Base-by-base conservation (phyloP, 2,888 invertebrate species). In the Autographa pulchrina region DNA sequence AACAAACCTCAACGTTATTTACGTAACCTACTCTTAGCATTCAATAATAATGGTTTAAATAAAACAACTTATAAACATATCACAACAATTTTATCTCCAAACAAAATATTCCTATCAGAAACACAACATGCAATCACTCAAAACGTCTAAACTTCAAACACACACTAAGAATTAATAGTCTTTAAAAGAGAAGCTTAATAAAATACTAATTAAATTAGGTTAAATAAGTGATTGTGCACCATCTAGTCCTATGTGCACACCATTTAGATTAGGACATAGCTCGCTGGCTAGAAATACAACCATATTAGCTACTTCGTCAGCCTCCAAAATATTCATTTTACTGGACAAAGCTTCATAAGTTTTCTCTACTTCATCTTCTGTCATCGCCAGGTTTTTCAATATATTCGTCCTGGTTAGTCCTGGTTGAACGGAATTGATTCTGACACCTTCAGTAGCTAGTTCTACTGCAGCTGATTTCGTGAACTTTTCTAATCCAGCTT, bases 221-320 rank as follows among this genome's bases (percentile, higher is more conserved):
- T 72, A 84, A 70, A 78, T 73, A 41, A 82, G 75, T 16, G 80
- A 72, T 8, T 85, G 75, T 0, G 77, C 89, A 20, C 83, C 87
- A 62, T 87, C 86, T 0, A 91, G 77, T 5, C 76, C 74, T 64
- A 92, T 74, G 60, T 88, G 87, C 11, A 90, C 85, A 6, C 91
- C 91, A 63, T 88, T 91, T n/a, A 91, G 68, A 79, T 84, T 90
- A 0, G 90, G 90, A 38, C 89, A 90, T n/a, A 85, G 41, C 11
- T 83, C 88, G 76, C 91, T 91, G 0, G 91, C 90, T 5, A 90
- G 86, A n/a, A 91, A 90, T 14, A 89, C 83, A 0, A 91, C 86
- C 90, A 91, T 90, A 60, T 86, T 89, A 0, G 91, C 91, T 5
- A 91, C 88, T 54, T 91, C 91, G 1, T 88, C 87, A 0, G 91